Percentiles rank a stretch among this genome's conserved stretches.
Conservation (phyloP, 1,140 invertebrate genomes). For the Diuraphis noxia region DNA sequence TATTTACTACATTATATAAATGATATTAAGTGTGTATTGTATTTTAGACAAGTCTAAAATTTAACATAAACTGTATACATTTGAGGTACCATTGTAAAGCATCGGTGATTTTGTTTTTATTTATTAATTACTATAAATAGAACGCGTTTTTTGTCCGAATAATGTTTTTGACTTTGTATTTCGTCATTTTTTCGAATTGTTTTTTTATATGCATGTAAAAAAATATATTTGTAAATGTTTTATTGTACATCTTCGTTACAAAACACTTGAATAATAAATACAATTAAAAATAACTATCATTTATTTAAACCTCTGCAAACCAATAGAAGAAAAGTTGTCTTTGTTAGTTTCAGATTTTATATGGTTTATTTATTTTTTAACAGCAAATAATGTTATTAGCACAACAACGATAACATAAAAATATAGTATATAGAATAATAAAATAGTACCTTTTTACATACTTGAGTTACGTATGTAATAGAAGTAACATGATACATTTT, state of each 20-base stretch:
- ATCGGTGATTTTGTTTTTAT: constrained; percentile 36
- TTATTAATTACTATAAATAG: constrained; percentile 18
- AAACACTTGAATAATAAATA: constrained; percentile 52
- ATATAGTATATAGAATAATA: not conserved
- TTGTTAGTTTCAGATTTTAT: constrained; percentile 28
- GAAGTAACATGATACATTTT: not conserved
- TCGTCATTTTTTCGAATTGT: constrained; percentile 49
- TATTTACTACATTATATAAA: constrained; percentile 5
- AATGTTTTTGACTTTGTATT: constrained; percentile 49
- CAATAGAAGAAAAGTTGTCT: not conserved
- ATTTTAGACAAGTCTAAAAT: constrained; percentile 10
- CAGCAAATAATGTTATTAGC: not conserved
- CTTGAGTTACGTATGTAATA: not conserved
- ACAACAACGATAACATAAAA: not conserved
- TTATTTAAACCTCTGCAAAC: not conserved
- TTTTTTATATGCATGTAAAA: constrained; percentile 52
- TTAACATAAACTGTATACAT: not conserved
- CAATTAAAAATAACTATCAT: not conserved
- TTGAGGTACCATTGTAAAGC: constrained; percentile 8
- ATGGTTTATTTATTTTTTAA: not conserved
- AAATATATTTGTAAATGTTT: constrained; percentile 53
- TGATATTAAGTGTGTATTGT: not conserved
- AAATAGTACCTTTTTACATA: not conserved
- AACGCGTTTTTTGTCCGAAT: constrained; percentile 22
- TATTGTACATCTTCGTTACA: constrained; percentile 48